Conservation (phyloP, 2,113 vertebrate species). For the Eublepharis macularius region DNA sequence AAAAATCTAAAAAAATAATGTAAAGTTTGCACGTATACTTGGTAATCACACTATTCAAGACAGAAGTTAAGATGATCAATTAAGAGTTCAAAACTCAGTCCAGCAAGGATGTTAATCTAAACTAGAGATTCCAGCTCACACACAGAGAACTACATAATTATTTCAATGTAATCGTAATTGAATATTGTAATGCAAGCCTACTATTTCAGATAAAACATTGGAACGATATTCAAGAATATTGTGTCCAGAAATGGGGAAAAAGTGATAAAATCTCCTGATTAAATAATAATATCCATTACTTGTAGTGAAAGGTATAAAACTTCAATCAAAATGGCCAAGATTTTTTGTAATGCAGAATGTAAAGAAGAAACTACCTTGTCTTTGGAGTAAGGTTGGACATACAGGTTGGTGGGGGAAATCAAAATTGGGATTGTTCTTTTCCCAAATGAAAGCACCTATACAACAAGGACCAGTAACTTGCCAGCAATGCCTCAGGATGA, state of each 20-base stretch:
- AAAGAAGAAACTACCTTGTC: background rate
- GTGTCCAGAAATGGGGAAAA: background rate
- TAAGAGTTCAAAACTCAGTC: background rate
- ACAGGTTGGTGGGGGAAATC: too few species aligned
- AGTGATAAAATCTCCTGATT: background rate
- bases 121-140: background rate
- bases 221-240: background rate
- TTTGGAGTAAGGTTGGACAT: background rate
- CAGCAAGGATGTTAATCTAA: background rate
- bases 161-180: background rate
- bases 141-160: background rate
- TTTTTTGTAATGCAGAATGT: background rate
- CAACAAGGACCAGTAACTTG: too few species aligned
- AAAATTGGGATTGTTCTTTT: too few species aligned
- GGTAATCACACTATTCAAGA: too few species aligned
- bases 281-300: background rate
- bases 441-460: too few species aligned
- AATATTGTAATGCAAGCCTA: background rate
- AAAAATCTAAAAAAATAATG: background rate
- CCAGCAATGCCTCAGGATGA: too few species aligned
- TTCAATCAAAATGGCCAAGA: background rate
- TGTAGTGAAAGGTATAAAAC: background rate
- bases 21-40: background rate
- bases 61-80: background rate
- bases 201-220: background rate